Base-by-base conservation (phyloP, 1,140 invertebrate species). In the Drosophila saltans region DNA sequence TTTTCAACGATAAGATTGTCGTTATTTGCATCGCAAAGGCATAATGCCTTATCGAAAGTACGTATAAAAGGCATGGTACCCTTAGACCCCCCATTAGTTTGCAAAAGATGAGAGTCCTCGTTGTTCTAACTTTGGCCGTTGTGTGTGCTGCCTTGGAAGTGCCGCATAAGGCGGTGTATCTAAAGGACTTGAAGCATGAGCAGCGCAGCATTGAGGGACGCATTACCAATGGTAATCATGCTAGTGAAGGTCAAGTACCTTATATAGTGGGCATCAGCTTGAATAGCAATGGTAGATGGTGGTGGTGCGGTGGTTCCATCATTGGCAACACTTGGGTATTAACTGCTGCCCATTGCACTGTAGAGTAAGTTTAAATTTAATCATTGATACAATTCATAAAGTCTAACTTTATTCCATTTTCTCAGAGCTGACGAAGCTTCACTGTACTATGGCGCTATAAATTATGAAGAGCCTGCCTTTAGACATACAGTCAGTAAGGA, bases 301-400 rank as follows among this genome's bases (percentile, higher is more conserved):
- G 88, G 82, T 93, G 93, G 86, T 96, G 95, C 78, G 95, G 95
- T 4, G 95, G 94, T n/a, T 94, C 94, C 24, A 81, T 95, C 41
- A 93, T 95, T 30, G 92, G 92, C 39, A 74, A 91, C 60, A 61
- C 92, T 9, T 94, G 93, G 93, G 89, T 95, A 1, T 72, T 95
- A 28, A 94, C 94, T 7, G 94, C 95, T 9, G 95, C 94, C 9
- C 95, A 95, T 70, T 95, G 95, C 73, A 70, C 62, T 9, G 72
- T 52, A 2, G 45, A 55, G 73, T 75, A 48, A 4, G 10, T 40
- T 5, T 3, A 4, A 1, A 7, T 0, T 21, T 40, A 2, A 30
- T 5, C 9, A 9, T 1, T 1, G 1, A 56, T 4, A 1, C 8
- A 21, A 16, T 11, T 24, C 4, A 9, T 11, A 21, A 21, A 36